phyloP scores from a whole-genome alignment of 92 coral and sea anemone species.

The Phenganax stokvisi region DNA sequence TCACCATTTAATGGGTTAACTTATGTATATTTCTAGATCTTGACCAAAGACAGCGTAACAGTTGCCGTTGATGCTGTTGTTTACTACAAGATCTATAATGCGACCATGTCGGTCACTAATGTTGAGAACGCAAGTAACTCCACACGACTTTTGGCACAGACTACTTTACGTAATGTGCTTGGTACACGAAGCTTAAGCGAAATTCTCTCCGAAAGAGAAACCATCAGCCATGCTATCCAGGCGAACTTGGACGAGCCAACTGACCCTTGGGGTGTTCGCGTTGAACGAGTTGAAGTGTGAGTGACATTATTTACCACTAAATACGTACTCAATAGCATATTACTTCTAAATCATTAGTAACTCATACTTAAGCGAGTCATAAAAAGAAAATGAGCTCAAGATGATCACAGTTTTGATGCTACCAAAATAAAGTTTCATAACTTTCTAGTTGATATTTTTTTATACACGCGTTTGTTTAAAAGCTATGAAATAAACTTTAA shows the following conservation, averaged over 20 bases:
- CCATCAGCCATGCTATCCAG: conserved; percentile 72
- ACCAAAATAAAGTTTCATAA: too few species aligned
- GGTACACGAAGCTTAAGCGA: conserved; percentile 74
- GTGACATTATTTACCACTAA: conserved; percentile 12
- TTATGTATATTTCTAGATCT: conserved; percentile 42
- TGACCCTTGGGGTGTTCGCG: conserved; percentile 87
- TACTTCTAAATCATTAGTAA: too few species aligned
- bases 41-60: conserved; percentile 82
- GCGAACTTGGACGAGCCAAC: conserved; percentile 71
- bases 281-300: conserved; percentile 89
- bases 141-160: conserved; percentile 70
- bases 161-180: conserved; percentile 68
- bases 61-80: conserved; percentile 81
- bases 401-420: too few species aligned
- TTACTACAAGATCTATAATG: conserved; percentile 68
- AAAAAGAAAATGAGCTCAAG: too few species aligned
- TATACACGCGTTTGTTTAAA: too few species aligned
- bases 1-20: not conserved
- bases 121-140: conserved; percentile 78
- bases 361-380: too few species aligned
- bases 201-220: conserved; percentile 64
- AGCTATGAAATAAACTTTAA: too few species aligned
- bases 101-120: conserved; percentile 71
- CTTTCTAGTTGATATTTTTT: too few species aligned
- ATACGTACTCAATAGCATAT: too few species aligned